Base-by-base conservation (phyloP, 2,888 invertebrate species). In the Coremacera marginata region DNA sequence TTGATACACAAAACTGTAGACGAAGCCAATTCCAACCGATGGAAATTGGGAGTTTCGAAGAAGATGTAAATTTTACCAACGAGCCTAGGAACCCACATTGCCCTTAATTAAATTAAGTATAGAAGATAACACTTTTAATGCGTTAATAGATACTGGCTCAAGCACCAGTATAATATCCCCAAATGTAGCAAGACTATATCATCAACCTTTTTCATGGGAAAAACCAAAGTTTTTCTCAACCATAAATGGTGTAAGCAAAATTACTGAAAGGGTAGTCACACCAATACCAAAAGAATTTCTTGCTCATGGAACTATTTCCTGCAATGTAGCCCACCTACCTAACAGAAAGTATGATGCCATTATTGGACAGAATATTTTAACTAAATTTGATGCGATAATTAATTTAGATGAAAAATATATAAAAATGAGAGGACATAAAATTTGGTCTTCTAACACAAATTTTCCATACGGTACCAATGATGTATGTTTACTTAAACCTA, bases 201-300 rank as follows among this genome's bases (percentile, higher is more conserved):
- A n/a, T n/a, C 31, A 31, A n/a, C 31, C 31, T 31, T 52, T 52
- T 52, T 52, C 52, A 52, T 52, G 52, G 52, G 52, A 52, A 52
- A 52, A 52, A 3, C 52, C 52, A 52, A 52, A 52, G 52, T n/a
- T 52, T 52, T 52, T 52, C n/a, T 52, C 52, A 52, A 52, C 16
- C 52, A 52, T 52, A 52, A 52, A 52, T 52, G 52, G 52, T n/a
- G n/a, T 52, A 52, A 14, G 52, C 52, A 52, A 52, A 52, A 52
- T 52, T 52, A 52, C 52, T 52, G 52, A 52, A 52, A 52, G n/a
- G n/a, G 52, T 52, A 52, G n/a, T 52, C n/a, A 52, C 52, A n/a
- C 52, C 52, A 52, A 52, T 52, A n/a, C 52, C 52, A n/a, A 52
- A n/a, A 52, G 52, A 52, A 52, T 52, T 52, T n/a, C 16, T 52